Evolutionary conservation across 2,888 invertebrate genomes (phyloP), one percentile per base, ranked within the genome.

Genomic region (Cephalotes varians): DNA sequence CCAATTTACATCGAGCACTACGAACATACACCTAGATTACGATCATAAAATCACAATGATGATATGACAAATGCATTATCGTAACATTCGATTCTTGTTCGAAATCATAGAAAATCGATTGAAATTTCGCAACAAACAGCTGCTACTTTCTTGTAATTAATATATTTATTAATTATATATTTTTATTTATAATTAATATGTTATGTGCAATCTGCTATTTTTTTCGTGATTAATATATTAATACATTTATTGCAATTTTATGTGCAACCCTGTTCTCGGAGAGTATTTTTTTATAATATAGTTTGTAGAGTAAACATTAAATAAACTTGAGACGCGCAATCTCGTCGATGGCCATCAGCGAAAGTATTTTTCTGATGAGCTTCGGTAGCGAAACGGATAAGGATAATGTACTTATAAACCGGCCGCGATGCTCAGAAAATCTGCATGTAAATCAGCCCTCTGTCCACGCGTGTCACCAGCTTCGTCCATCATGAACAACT

Each of bases 391-490:
- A 1, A 15, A 40, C 40, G 12, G 12, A 3, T 28, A 44, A 67
- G 31, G 28, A 25, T 64, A 28, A 65, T 9, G 49, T 37, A 37
- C 21, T 65, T 25, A 44, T 65, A 9, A 28, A 44, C 18, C 49
- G 40, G 12, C 1, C 18, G 25, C 65, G 5, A 72, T 58, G 67
- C 31, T 34, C 65, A 56, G 87, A 86, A 88, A 88, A 87, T 88
- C 83, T 80, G 64, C 67, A 85, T 81, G 86, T 83, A 83, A 87
- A 84, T 86, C 85, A 79, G 51, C 64, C 76, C 72, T 54, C 85
- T 81, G 87, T 58, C 83, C 49, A 79, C 81, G 72, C 79, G 74
- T 81, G 87, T 85, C 87, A 87, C 71, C 74, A 72, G 76, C 74
- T 83, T 58, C 77, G 86, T 86, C 60, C 85, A 82, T 86, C 86